Percentiles rank a stretch among this genome's conserved stretches.
Evolutionary conservation across 2,797 vertebrate species (phyloP).

Genomic region (Pipistrellus nathusii): DNA sequence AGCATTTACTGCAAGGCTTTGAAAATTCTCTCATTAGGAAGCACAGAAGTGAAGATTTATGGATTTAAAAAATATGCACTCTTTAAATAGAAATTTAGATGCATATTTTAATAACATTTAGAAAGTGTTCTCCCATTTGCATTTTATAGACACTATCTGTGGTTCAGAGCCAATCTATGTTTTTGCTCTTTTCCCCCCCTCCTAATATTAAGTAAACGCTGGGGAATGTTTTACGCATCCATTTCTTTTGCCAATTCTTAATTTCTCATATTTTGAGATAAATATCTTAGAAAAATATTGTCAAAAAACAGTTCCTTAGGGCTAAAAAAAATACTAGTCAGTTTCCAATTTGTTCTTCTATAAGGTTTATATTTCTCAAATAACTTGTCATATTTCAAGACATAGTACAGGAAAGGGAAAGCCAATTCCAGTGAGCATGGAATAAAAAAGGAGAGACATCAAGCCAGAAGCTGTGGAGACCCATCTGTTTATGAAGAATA

Average conservation of each 20-base stretch:
- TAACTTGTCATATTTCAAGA: neutral
- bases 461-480: neutral
- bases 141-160: neutral
- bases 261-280: slow-evolving; percentile 43
- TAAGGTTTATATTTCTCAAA: neutral
- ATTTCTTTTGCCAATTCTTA: slow-evolving; percentile 14
- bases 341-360: slow-evolving; percentile 14
- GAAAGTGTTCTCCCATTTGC: neutral
- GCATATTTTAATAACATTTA: neutral
- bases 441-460: neutral
- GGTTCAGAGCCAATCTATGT: neutral
- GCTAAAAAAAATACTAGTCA: neutral
- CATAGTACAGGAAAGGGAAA: slow-evolving; percentile 10
- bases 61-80: slow-evolving; percentile 2
- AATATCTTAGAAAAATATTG: slow-evolving; percentile 17
- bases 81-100: slow-evolving; percentile 26
- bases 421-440: neutral
- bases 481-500: neutral
- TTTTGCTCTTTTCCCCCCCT: neutral
- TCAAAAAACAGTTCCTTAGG: neutral
- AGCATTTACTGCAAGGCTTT: slow-evolving; percentile 1
- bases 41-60: slow-evolving; percentile 4
- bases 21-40: slow-evolving; percentile 32
- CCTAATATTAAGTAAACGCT: neutral
- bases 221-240: neutral